phyloP scores from a whole-genome alignment of 2,888 invertebrate species.

The Philereme transversata region DNA sequence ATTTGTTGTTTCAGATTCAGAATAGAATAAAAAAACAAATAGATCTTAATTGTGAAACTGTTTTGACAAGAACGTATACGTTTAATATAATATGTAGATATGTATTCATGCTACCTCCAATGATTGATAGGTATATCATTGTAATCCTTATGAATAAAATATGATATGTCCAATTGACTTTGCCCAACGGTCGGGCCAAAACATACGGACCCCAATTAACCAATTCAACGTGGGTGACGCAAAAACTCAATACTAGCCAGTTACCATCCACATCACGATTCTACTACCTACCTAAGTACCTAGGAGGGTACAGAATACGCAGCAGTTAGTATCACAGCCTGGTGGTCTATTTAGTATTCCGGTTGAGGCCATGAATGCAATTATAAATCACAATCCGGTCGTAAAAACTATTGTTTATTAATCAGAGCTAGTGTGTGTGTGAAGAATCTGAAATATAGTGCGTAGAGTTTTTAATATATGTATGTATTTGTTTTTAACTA shows the following conservation, averaged over 20 bases:
- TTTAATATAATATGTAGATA: too few species aligned
- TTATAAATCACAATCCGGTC: constrained; percentile 39
- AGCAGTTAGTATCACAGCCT: constrained; percentile 32
- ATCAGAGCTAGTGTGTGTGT: constrained; percentile 12
- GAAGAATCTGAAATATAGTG: background rate
- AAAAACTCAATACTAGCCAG: constrained; percentile 41
- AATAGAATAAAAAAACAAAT: too few species aligned
- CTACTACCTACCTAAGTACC: constrained; percentile 1
- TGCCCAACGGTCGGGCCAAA: too few species aligned
- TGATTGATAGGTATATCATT: too few species aligned
- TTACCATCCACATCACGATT: constrained; percentile 31
- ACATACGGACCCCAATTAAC: constrained; percentile 8
- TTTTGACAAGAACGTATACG: too few species aligned
- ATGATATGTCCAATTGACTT: too few species aligned
- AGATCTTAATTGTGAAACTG: too few species aligned
- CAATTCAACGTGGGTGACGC: constrained; percentile 51
- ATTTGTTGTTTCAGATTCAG: too few species aligned
- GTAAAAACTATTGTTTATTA: constrained; percentile 36
- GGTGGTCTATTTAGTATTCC: constrained; percentile 51
- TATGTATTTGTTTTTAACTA: too few species aligned
- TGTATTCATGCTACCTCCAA: too few species aligned
- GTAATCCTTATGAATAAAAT: too few species aligned
- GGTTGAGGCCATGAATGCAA: constrained; percentile 24
- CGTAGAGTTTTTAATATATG: too few species aligned
- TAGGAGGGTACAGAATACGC: constrained; percentile 39